Evolutionary conservation across 1,140 invertebrate species (phyloP), one percentile per base, ranked within the genome.

Genomic region (Trypoxylus dichotomus): DNA sequence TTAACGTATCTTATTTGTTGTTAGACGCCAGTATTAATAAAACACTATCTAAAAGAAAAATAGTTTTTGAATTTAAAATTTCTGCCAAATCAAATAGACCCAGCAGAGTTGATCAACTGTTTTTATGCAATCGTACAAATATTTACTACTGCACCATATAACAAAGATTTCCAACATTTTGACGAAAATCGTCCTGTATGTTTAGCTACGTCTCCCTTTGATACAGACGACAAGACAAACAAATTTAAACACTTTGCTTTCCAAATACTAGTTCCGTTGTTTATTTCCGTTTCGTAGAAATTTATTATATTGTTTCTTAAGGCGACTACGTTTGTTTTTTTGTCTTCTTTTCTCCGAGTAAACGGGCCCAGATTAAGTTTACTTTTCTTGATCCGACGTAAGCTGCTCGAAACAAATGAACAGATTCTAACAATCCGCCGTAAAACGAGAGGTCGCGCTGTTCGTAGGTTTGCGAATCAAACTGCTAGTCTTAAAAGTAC

Each of bases 241-340:
- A 58, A 58, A 58, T 58, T 58, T 58, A 58, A n/a, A 58, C 47
- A 58, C 47, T 58, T 58, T 58, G 5, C 47, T 58, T 58, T 21
- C 21, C 47, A 58, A 58, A 58, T 58, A 58, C 47, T 58, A 58
- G 7, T 58, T 58, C 15, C 47, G 7, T 21, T 58, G 47, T 58
- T 58, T 58, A 58, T 13, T 58, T 58, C 21, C 47, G 47, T 58
- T 13, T 58, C 47, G 47, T 58, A 58, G 47, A 58, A 58, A 58
- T 58, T 7, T 58, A 58, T 58, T 58, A 58, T 58, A 58, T 58
- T 58, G 47, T 58, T 58, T 21, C 47, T 58, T 5, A 58, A 58
- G 15, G 47, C 47, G 47, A 58, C 21, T 58, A 5, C 47, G 21
- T 58, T 58, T 58, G 13, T 13, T 21, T 21, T 58, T 58, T 58